These are phyloP conservation scores for Caenorhabditis sp. DNA, from an alignment of 2,888 invertebrate species.

Conservation along the genomic window DNA sequence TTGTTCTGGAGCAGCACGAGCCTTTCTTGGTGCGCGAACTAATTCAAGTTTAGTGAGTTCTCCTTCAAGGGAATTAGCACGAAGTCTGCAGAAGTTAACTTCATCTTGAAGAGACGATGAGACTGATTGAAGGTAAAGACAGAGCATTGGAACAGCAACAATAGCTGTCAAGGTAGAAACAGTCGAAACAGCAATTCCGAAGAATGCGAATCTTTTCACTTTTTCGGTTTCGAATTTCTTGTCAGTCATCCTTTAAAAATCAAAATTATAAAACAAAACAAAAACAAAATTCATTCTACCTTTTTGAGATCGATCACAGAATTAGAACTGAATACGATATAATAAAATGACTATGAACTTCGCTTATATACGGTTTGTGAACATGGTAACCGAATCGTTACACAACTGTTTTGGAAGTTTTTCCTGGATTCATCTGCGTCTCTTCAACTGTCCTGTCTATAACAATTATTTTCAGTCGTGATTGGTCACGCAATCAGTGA, in stretches of 20 bases:
- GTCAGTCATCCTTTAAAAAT: conserved; percentile 40
- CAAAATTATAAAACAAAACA: conserved; percentile 1
- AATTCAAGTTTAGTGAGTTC: conserved; percentile 50
- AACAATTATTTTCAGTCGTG: conserved; percentile 12
- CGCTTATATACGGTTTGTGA: conserved; percentile 35
- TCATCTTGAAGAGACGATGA: conserved; percentile 62
- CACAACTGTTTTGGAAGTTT: conserved; percentile 15
- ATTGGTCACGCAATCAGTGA: conserved; percentile 31
- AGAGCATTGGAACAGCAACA: conserved; percentile 56
- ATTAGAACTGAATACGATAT: conserved; percentile 27
- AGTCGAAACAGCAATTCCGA: conserved; percentile 51
- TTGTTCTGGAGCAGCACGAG: conserved; percentile 44
- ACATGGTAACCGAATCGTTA: conserved; percentile 43
- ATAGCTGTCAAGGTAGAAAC: conserved; percentile 55
- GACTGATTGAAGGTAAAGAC: conserved; percentile 58
- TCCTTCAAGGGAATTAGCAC: conserved; percentile 52
- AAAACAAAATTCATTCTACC: conserved; percentile 10
- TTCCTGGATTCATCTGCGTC: conserved; percentile 19
- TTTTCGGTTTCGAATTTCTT: conserved; percentile 44
- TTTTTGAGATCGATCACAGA: conserved; percentile 32
- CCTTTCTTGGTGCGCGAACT: conserved; percentile 50
- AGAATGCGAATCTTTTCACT: conserved; percentile 50
- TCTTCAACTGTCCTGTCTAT: conserved; percentile 4
- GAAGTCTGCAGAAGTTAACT: conserved; percentile 61
- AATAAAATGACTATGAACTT: conserved; percentile 18